Conservation (phyloP, 2,113 vertebrate species). For the Chroicocephalus ridibundus region DNA sequence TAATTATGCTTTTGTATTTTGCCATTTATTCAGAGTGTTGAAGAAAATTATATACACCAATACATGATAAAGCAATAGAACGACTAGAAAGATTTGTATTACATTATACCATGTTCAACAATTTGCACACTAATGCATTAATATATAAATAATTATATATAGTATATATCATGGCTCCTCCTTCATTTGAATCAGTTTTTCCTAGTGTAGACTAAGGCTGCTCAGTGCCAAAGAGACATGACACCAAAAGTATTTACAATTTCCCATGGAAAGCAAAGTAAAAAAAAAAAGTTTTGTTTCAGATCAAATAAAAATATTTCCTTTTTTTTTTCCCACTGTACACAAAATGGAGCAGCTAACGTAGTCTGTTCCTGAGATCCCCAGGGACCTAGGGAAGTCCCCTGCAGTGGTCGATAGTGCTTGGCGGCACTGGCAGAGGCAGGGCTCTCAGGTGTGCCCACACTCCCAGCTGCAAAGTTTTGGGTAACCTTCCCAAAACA, state of each 20-base stretch:
- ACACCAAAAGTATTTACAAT: neutral
- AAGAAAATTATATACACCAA: neutral
- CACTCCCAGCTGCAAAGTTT: neutral
- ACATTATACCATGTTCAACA: neutral
- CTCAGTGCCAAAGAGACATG: neutral
- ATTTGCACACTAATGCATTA: neutral
- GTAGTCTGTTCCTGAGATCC: too few species aligned
- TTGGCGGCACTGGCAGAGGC: accelerated
- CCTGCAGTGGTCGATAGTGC: accelerated
- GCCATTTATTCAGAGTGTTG: neutral
- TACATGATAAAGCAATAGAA: neutral
- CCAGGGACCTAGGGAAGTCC: neutral
- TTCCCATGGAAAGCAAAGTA: neutral
- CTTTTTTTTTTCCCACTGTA: neutral
- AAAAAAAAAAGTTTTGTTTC: neutral
- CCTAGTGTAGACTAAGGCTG: neutral
- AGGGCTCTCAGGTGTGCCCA: neutral
- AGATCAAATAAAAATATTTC: neutral
- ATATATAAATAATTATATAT: neutral
- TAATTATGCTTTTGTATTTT: neutral
- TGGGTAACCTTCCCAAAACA: neutral
- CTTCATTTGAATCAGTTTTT: neutral
- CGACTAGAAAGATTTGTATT: neutral
- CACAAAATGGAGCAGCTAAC: neutral
- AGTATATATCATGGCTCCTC: neutral